Percentiles rank a stretch among this genome's conserved stretches.
Conservation (phyloP, 2,113 vertebrate species). For the Platichthys stellatus region DNA sequence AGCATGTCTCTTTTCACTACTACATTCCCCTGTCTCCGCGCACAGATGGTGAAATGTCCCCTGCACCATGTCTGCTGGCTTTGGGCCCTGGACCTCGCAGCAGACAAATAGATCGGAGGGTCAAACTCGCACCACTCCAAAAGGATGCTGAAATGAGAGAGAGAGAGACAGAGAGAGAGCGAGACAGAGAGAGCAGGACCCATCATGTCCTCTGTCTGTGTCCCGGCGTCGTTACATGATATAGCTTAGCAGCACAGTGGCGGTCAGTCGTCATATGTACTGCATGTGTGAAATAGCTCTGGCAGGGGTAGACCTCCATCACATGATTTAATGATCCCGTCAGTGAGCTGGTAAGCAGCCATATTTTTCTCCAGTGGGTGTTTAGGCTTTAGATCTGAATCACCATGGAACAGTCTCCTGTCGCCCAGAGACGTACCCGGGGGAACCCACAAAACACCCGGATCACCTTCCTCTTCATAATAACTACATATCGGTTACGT, state of each 20-base stretch:
- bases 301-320: neutral
- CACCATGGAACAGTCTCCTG: constrained; percentile 23
- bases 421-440: neutral
- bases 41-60: neutral
- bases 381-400: constrained; percentile 11
- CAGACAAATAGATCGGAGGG: constrained; percentile 26
- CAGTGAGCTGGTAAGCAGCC: neutral
- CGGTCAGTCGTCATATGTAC: neutral
- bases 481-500: neutral
- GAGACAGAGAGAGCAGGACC: neutral
- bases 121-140: constrained; percentile 24
- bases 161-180: constrained; percentile 21
- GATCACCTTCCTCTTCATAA: constrained; percentile 5
- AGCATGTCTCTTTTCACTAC: constrained; percentile 17
- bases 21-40: neutral
- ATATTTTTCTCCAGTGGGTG: neutral
- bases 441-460: neutral
- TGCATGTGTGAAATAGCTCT: neutral
- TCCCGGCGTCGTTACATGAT: neutral
- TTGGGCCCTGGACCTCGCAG: neutral
- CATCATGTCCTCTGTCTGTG: neutral
- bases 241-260: neutral
- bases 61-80: neutral
- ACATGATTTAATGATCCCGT: neutral
- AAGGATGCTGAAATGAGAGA: constrained; percentile 36